Percentiles rank a stretch among this genome's conserved stretches.
Conservation (phyloP, 2,888 invertebrate species). For the Tryphoninae sp. region DNA sequence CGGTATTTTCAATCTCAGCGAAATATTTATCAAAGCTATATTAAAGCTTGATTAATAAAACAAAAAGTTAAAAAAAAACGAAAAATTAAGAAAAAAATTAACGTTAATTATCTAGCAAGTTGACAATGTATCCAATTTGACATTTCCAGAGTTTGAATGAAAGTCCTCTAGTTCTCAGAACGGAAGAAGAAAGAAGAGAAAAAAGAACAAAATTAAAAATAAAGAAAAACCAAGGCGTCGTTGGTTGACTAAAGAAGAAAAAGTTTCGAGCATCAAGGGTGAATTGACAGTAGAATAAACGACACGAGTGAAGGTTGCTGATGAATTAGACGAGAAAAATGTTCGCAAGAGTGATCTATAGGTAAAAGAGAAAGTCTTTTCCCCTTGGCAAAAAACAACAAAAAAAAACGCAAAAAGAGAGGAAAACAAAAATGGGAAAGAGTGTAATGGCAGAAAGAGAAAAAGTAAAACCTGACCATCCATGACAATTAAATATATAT, state of each 20-base stretch:
- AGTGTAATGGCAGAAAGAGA: slow-evolving; percentile 55
- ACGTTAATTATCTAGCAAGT: not conserved
- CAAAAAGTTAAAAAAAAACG: not conserved
- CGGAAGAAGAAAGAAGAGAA: not conserved
- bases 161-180: not conserved
- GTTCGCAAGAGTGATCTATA: slow-evolving; percentile 4
- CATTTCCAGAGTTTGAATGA: not conserved
- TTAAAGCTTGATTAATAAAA: not conserved
- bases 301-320: not conserved
- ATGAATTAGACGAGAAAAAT: slow-evolving; percentile 30
- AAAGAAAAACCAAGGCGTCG: not conserved
- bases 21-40: not conserved
- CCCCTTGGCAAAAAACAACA: slow-evolving; percentile 49
- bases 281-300: slow-evolving; percentile 20
- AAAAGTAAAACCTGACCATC: slow-evolving; percentile 54
- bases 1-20: not conserved
- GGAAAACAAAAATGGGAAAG: slow-evolving; percentile 51
- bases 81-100: not conserved
- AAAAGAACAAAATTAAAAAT: not conserved
- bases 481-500: slow-evolving; percentile 17
- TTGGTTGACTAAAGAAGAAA: not conserved
- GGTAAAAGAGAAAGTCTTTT: slow-evolving; percentile 39
- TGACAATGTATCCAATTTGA: not conserved
- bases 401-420: slow-evolving; percentile 31
- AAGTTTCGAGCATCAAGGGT: slow-evolving; percentile 22